These are phyloP conservation scores for Pegoplata infirma DNA, from an alignment of 2,888 invertebrate genomes.

Conservation along the genomic window DNA sequence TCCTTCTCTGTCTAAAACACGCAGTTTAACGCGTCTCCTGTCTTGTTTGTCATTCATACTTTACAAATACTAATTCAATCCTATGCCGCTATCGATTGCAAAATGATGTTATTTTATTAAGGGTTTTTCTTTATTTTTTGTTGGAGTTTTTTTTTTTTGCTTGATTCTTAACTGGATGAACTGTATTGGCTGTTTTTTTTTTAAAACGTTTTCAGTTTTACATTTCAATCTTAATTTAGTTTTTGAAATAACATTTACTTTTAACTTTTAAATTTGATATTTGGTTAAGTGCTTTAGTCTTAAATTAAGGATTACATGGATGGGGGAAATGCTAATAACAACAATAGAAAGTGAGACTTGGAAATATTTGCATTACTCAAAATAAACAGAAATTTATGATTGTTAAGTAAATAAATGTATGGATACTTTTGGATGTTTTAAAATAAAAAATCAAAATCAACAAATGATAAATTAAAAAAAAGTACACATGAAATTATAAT, in stretches of 20 bases:
- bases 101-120: constrained; percentile 47
- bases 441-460: neutral
- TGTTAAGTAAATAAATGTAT: constrained; percentile 42
- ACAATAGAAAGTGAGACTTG: constrained; percentile 49
- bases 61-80: constrained; percentile 36
- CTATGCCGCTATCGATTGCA: constrained; percentile 53
- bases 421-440: too few species aligned
- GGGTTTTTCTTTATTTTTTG: constrained; percentile 6
- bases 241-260: constrained; percentile 68
- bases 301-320: constrained; percentile 2
- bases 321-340: neutral
- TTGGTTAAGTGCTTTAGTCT: constrained; percentile 45
- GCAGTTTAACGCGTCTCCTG: constrained; percentile 45
- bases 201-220: constrained; percentile 77
- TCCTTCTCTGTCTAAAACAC: constrained; percentile 59
- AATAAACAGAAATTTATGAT: constrained; percentile 61
- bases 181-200: constrained; percentile 21
- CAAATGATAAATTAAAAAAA: neutral
- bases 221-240: constrained; percentile 77
- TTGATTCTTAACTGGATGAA: constrained; percentile 3
- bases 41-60: constrained; percentile 57
- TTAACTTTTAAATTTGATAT: constrained; percentile 32
- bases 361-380: constrained; percentile 51
- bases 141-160: constrained; percentile 4
- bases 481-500: too few species aligned